phyloP scores from a whole-genome alignment of 2,797 vertebrate genomes.

The Alectoris magna region DNA sequence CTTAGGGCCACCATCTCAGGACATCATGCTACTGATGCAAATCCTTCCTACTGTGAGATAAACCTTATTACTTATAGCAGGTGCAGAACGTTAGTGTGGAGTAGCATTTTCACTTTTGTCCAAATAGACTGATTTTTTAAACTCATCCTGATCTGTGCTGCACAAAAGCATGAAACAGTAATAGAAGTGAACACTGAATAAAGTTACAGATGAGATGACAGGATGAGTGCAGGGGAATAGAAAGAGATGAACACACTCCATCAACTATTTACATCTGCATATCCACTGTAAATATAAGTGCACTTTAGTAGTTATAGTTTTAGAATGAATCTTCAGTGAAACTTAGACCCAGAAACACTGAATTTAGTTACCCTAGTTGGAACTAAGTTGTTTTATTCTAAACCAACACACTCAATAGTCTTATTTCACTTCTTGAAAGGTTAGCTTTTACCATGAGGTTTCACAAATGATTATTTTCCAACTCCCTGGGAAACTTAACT shows the following conservation, averaged over 20 bases:
- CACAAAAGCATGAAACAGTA: background rate
- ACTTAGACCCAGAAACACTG: background rate
- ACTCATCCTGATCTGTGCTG: background rate
- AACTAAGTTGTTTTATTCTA: background rate
- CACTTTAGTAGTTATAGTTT: background rate
- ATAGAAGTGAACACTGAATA: background rate
- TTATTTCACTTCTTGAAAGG: background rate
- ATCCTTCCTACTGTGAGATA: conserved; percentile 1
- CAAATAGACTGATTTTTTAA: background rate
- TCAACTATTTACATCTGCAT: background rate
- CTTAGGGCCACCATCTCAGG: conserved; percentile 3
- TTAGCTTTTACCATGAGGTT: background rate
- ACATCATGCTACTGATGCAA: background rate
- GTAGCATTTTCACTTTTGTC: background rate
- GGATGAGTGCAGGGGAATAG: background rate
- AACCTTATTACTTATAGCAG: conserved; percentile 10
- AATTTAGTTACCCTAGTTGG: background rate
- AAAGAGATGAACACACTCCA: background rate
- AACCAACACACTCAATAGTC: background rate
- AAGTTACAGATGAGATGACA: background rate
- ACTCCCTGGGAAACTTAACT: background rate
- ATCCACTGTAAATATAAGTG: background rate
- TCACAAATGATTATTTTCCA: background rate
- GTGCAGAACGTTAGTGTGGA: background rate
- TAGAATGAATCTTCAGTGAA: background rate